Percentiles rank a stretch among this genome's conserved stretches.
Conservation (phyloP, 2,113 vertebrate species). For the Poecilia latipinna region DNA sequence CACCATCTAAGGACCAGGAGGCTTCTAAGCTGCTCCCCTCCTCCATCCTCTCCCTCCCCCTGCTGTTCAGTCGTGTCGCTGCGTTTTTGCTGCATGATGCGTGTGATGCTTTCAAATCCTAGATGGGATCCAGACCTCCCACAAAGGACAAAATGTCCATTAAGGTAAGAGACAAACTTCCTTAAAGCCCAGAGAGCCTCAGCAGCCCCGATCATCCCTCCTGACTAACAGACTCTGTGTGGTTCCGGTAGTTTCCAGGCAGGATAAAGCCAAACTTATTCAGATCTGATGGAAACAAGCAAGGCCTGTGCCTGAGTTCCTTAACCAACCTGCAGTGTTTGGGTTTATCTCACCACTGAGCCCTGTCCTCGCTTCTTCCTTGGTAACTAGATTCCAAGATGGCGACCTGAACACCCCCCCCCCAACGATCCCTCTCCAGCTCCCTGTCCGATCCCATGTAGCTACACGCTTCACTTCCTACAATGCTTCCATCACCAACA, state of each 20-base stretch:
- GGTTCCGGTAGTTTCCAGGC: not conserved
- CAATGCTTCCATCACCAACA: not conserved
- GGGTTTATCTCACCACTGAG: conserved; percentile 18
- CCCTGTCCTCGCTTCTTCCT: not conserved
- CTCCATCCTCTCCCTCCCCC: conserved; percentile 6
- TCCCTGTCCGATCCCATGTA: not conserved
- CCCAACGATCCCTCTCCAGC: too few relatives aligned
- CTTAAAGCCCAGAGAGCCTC: not conserved
- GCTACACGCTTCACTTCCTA: not conserved
- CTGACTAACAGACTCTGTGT: too few relatives aligned
- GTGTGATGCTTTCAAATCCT: conserved; percentile 80
- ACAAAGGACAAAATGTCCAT: conserved; percentile 80
- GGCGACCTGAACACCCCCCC: conserved; percentile 15
- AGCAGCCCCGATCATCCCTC: too few relatives aligned
- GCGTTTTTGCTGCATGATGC: conserved; percentile 72
- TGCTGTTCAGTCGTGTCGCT: conserved; percentile 38
- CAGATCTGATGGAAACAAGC: conserved; percentile 24
- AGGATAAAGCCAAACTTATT: not conserved
- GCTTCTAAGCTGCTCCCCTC: not conserved
- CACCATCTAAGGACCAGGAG: not conserved
- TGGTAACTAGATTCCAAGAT: conserved; percentile 34
- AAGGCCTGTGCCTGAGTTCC: conserved; percentile 60
- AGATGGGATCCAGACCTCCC: conserved; percentile 80
- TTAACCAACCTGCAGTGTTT: conserved; percentile 38
- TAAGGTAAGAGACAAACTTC: conserved; percentile 72